Conservation (phyloP, 2,888 invertebrate genomes). For the Lochmaea capreae region DNA sequence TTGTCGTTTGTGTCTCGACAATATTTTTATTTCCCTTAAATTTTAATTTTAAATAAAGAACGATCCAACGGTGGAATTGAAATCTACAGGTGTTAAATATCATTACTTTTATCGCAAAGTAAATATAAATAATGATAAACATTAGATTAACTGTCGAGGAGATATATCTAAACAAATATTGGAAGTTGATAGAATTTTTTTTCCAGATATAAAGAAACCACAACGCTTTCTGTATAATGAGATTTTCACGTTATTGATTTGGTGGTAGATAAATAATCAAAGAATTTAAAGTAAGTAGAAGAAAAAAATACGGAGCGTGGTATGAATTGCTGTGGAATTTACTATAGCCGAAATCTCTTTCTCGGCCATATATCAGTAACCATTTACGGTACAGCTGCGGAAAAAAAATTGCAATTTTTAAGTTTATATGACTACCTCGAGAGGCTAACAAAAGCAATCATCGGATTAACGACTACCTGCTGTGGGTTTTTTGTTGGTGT, state of each 20-base stretch:
- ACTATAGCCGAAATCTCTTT: too few relatives aligned
- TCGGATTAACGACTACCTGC: too few relatives aligned
- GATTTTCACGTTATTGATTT: background rate
- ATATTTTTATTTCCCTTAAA: background rate
- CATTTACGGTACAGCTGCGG: too few relatives aligned
- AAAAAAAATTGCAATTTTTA: too few relatives aligned
- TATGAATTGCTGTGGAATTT: too few relatives aligned
- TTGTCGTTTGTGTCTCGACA: too few relatives aligned
- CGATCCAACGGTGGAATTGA: background rate
- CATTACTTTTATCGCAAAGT: background rate
- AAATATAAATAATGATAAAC: conserved; percentile 16
- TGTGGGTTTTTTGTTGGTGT: too few relatives aligned
- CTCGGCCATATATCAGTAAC: too few relatives aligned
- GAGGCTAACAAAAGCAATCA: too few relatives aligned
- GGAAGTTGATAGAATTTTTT: conserved; percentile 4
- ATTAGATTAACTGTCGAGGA: conserved; percentile 3
- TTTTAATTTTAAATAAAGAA: background rate
- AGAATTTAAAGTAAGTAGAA: background rate
- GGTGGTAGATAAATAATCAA: too few relatives aligned
- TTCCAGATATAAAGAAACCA: background rate
- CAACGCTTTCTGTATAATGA: background rate
- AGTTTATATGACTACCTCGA: too few relatives aligned
- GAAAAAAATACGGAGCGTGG: background rate
- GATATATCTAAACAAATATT: conserved; percentile 6
- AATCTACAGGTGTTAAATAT: conserved; percentile 6